Conservation (phyloP, 92 coral and sea anemone species). For the Porites divaricata region DNA sequence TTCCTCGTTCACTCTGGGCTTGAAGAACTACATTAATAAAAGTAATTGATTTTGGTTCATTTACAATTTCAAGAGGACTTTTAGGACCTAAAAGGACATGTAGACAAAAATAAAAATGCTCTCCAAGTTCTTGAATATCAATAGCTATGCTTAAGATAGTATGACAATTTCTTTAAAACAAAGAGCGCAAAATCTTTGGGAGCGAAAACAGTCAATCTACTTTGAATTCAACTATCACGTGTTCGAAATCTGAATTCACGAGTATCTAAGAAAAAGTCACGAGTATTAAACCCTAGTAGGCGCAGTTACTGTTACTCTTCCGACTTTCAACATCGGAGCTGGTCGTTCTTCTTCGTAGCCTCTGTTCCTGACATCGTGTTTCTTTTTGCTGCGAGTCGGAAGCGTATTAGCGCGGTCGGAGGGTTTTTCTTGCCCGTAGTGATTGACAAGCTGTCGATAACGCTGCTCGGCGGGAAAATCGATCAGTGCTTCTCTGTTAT, state of each 20-base stretch:
- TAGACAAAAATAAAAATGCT: neutral
- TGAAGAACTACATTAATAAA: neutral
- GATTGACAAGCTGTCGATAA: conserved; percentile 84
- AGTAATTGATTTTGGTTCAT: neutral
- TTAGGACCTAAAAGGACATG: neutral
- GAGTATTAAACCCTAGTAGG: conserved; percentile 68
- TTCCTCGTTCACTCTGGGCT: neutral
- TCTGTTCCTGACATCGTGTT: conserved; percentile 38
- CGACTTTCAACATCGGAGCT: conserved; percentile 33
- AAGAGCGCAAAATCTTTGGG: too few relatives aligned
- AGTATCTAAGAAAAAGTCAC: neutral
- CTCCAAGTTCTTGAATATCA: neutral
- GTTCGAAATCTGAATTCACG: too few relatives aligned
- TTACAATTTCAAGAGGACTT: conserved; percentile 10
- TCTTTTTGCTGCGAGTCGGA: conserved; percentile 43
- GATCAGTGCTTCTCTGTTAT: conserved; percentile 74
- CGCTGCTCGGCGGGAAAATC: conserved; percentile 92
- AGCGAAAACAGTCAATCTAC: too few relatives aligned
- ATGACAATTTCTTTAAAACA: too few relatives aligned
- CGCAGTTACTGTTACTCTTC: conserved; percentile 73
- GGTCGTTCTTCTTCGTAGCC: conserved; percentile 37
- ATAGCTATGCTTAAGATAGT: too few relatives aligned
- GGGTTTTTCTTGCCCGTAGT: conserved; percentile 51
- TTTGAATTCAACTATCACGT: neutral
- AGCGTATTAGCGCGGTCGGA: conserved; percentile 32